Evolutionary conservation across 2,113 vertebrate genomes (phyloP), one percentile per base, ranked within the genome.

Genomic region (Hassar affinis): DNA sequence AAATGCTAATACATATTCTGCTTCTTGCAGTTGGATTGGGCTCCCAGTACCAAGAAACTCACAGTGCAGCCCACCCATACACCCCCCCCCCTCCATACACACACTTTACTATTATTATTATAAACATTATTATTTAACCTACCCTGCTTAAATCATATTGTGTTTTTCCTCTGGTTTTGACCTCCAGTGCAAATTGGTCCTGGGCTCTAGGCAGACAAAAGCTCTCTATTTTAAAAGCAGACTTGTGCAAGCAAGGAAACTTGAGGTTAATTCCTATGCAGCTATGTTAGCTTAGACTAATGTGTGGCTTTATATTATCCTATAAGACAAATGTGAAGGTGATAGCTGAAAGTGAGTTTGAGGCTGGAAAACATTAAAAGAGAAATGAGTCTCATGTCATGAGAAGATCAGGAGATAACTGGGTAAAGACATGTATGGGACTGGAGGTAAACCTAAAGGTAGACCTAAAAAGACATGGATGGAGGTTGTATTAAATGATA

Each of bases 1-100:
- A 82, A 47, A 72, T 82, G 52, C 52, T 22, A 4, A 30, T 47
- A n/a, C 45, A n/a, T 68, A 56, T 52, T 75, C 78, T 64, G 78
- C 38, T 56, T 42, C 27, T 78, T 81, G 45, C 62, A 42, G 71
- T n/a, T 33, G 18, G 12, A 77, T 61, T 15, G 6, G 57, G 22
- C 2, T 35, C 45, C 62, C 61, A 6, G 10, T 57, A 62, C 79
- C 25, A 11, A 52, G 47, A 49, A 0, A 59, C 33, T 64, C 12
- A 30, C 79, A 57, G 6, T 27, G 25, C 30, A 6, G 1, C 61
- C 1, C 61, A 6, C 59, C 14, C 59, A 15, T 27, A 30, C 27
- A 62, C 61, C 30, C 27, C n/a, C 57, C n/a, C 57, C n/a, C 57
- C n/a, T n/a, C 12, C 57, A 27, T n/a, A 61, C 57, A 62, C n/a